Evolutionary conservation across 2,888 invertebrate species (phyloP).

Genomic region (Sinhomidia bicolor): DNA sequence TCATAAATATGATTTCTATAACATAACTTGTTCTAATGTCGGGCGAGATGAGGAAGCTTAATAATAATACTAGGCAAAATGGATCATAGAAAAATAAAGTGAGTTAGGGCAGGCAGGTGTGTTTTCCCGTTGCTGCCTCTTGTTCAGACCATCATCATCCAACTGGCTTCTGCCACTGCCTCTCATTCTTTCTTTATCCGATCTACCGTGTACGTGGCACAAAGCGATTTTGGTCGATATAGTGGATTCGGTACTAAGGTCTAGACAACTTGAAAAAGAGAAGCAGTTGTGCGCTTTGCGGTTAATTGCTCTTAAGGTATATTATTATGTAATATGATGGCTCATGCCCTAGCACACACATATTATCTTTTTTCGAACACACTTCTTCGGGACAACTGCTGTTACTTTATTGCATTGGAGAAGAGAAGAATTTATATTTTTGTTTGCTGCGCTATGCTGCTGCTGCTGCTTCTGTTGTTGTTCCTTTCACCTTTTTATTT

Average conservation of each 20-base stretch:
- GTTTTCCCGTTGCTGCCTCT: neutral
- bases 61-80: neutral
- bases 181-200: neutral
- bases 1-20: no score
- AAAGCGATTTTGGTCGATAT: neutral
- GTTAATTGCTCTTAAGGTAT: slow-evolving; percentile 63
- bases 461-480: neutral
- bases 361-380: slow-evolving; percentile 16
- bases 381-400: slow-evolving; percentile 42
- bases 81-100: slow-evolving; percentile 41
- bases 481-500: neutral
- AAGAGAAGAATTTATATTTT: neutral
- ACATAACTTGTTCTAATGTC: slow-evolving; percentile 16
- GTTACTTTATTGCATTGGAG: neutral
- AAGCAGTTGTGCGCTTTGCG: slow-evolving; percentile 50
- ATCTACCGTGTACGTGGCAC: neutral
- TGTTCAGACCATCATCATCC: neutral
- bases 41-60: neutral
- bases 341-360: slow-evolving; percentile 56
- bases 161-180: slow-evolving; percentile 5
- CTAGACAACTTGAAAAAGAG: slow-evolving; percentile 37
- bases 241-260: neutral
- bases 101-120: slow-evolving; percentile 62
- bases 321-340: slow-evolving; percentile 22
- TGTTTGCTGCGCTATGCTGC: no score